These are phyloP conservation scores for Trididemnum miniatum DNA, from an alignment of 23 tunicate species.

Conservation along the genomic window DNA sequence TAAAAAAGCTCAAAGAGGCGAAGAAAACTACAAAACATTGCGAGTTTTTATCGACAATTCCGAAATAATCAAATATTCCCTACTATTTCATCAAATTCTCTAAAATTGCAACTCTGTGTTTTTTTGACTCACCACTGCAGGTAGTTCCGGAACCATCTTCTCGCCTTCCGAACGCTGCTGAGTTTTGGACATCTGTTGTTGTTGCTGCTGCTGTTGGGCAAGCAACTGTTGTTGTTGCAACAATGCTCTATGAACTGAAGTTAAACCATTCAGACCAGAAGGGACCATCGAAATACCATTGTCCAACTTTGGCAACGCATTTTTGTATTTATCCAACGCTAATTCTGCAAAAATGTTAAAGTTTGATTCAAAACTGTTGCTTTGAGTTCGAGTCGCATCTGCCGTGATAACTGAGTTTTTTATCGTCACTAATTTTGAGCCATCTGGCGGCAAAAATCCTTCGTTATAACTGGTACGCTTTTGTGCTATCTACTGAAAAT, in stretches of 20 bases:
- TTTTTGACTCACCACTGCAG: slow-evolving; percentile 67
- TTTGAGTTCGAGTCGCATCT: too few species aligned
- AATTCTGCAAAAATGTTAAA: not conserved
- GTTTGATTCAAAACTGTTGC: not conserved
- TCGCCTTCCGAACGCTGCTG: slow-evolving; percentile 29
- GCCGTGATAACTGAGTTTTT: too few species aligned
- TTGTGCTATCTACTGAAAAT: too few species aligned
- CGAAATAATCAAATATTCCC: too few species aligned
- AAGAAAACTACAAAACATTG: too few species aligned
- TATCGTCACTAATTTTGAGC: too few species aligned
- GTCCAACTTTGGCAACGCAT: slow-evolving; percentile 22
- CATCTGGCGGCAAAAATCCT: too few species aligned
- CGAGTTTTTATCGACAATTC: too few species aligned
- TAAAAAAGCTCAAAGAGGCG: too few species aligned
- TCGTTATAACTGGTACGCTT: too few species aligned
- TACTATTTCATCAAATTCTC: too few species aligned
- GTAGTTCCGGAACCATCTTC: slow-evolving; percentile 67
- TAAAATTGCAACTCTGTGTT: too few species aligned
- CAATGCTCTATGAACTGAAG: slow-evolving; percentile 63
- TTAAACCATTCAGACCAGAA: slow-evolving; percentile 31
- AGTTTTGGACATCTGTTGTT: slow-evolving; percentile 35
- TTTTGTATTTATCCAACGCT: slow-evolving; percentile 35
- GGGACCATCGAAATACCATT: slow-evolving; percentile 53
- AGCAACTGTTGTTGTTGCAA: slow-evolving; percentile 47
- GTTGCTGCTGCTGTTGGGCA: slow-evolving; percentile 44